Evolutionary conservation across 2,113 vertebrate genomes (phyloP).

Genomic region (Dicentrarchus labrax): DNA sequence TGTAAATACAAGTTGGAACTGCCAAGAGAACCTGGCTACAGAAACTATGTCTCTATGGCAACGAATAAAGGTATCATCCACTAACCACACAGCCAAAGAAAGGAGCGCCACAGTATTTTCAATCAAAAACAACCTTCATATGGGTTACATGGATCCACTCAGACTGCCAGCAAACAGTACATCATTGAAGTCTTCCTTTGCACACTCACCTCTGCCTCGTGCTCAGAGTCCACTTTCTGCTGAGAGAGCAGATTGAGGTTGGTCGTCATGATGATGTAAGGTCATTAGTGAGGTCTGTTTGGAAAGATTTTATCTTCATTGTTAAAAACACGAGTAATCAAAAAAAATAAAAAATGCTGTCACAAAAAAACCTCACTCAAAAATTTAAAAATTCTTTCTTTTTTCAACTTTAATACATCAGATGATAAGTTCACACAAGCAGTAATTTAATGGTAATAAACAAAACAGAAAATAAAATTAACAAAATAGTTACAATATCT

Average conservation of each 20-base stretch:
- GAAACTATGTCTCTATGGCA: background rate
- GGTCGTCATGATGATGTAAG: constrained; percentile 91
- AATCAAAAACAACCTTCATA: constrained; percentile 23
- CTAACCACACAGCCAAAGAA: background rate
- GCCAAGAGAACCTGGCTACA: background rate
- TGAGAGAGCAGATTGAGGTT: constrained; percentile 91
- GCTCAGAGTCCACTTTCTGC: constrained; percentile 91
- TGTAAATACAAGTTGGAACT: constrained; percentile 2
- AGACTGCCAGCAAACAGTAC: background rate
- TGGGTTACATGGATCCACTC: constrained; percentile 23
- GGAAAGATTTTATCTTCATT: constrained; percentile 72
- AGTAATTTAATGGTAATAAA: background rate
- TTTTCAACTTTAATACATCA: background rate
- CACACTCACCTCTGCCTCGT: constrained; percentile 92
- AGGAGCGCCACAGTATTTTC: background rate
- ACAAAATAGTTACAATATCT: background rate
- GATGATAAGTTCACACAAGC: background rate
- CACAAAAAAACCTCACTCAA: background rate
- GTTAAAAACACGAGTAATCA: background rate
- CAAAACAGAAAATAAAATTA: background rate
- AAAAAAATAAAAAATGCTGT: background rate
- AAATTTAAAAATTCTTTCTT: background rate
- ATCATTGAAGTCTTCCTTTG: background rate
- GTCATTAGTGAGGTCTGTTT: constrained; percentile 92
- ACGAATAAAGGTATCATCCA: background rate